Evolutionary conservation across 2,113 vertebrate species (phyloP).

Genomic region (Platysteira castanea): DNA sequence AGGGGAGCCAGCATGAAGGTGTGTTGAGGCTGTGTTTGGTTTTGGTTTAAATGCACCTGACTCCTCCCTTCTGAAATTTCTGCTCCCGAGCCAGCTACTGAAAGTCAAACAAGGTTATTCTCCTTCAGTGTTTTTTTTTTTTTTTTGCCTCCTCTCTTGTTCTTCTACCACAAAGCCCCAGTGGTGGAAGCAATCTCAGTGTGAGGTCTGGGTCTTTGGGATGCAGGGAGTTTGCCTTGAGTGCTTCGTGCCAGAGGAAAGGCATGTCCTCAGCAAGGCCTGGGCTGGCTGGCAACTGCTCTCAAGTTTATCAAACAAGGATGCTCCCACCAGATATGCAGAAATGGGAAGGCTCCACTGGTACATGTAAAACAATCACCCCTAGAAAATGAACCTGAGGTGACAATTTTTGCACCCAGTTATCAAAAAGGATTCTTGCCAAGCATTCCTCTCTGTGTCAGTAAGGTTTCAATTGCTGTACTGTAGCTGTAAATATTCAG

Average conservation of each 20-base stretch:
- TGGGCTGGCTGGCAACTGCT: background rate
- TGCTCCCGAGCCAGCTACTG: background rate
- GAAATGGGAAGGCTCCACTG: background rate
- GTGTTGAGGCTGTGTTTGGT: background rate
- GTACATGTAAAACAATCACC: background rate
- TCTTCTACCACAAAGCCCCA: background rate
- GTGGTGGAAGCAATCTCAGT: background rate
- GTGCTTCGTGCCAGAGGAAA: background rate
- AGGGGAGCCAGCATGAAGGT: background rate
- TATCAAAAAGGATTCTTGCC: background rate
- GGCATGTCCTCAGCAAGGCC: background rate
- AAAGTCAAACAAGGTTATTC: background rate
- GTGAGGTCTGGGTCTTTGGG: background rate
- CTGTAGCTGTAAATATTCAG: background rate
- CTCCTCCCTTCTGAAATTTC: background rate
- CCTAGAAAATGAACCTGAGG: background rate
- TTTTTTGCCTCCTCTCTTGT: background rate
- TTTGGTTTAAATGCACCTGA: background rate
- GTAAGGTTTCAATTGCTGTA: background rate
- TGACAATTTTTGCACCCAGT: background rate
- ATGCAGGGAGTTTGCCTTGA: accelerated
- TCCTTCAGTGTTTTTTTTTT: background rate
- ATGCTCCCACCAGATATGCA: background rate
- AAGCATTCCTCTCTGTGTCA: background rate
- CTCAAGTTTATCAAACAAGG: background rate